phyloP scores from a whole-genome alignment of 2,888 invertebrate species.

The Luperina testacea region DNA sequence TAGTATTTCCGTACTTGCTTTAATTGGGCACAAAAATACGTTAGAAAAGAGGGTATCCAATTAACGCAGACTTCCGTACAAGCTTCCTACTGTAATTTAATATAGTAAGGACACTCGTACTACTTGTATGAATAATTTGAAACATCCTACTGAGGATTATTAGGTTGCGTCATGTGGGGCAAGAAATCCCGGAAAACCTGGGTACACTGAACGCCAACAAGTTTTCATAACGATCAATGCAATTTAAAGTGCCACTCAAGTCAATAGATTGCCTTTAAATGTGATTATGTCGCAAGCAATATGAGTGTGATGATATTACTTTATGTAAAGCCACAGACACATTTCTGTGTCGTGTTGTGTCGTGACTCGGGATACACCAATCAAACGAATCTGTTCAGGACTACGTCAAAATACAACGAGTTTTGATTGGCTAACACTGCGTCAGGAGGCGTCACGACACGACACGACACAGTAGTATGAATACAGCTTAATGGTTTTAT shows the following conservation, averaged over 20 bases:
- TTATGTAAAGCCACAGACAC: too few relatives aligned
- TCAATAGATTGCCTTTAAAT: slow-evolving; percentile 23
- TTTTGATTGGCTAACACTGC: too few relatives aligned
- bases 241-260: slow-evolving; percentile 32
- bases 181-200: slow-evolving; percentile 31
- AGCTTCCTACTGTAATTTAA: too few relatives aligned
- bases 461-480: too few relatives aligned
- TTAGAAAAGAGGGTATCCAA: background rate
- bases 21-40: slow-evolving; percentile 1
- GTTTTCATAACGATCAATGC: slow-evolving; percentile 40
- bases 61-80: background rate
- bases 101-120: slow-evolving; percentile 23
- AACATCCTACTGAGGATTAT: slow-evolving; percentile 34
- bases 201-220: slow-evolving; percentile 30
- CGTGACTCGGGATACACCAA: too few relatives aligned
- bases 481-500: slow-evolving; percentile 25
- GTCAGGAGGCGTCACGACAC: too few relatives aligned
- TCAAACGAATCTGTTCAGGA: too few relatives aligned
- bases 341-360: too few relatives aligned
- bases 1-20: background rate
- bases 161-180: slow-evolving; percentile 29
- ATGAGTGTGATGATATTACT: slow-evolving; percentile 14
- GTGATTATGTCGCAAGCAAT: slow-evolving; percentile 27
- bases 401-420: too few relatives aligned
- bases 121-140: slow-evolving; percentile 23